A percentile compares a stretch with the other conserved stretches of the same genome.
Conservation (phyloP, 2,888 invertebrate genomes). For the Desoria tigrina region DNA sequence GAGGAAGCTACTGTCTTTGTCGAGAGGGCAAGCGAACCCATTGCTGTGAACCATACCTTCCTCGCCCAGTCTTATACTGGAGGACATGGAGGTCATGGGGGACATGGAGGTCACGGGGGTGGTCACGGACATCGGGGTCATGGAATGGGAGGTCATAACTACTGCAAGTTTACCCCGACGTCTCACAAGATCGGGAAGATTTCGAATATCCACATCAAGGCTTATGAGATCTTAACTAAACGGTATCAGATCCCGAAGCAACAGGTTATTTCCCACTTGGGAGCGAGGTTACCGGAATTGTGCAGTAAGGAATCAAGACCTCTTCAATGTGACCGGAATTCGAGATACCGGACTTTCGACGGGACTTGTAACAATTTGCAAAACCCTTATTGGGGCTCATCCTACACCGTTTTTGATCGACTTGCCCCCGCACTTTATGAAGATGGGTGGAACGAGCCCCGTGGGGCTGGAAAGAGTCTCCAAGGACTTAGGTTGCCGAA, state of each 20-base stretch:
- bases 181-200: constrained; percentile 50
- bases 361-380: constrained; percentile 48
- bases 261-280: constrained; percentile 34
- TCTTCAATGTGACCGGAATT: constrained; percentile 37
- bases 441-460: constrained; percentile 51
- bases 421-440: constrained; percentile 51
- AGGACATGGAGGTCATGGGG: constrained; percentile 16
- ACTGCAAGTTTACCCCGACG: constrained; percentile 52
- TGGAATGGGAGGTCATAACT: constrained; percentile 48
- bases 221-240: constrained; percentile 51
- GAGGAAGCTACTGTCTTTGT: constrained; percentile 13
- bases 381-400: constrained; percentile 47
- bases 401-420: constrained; percentile 50
- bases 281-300: constrained; percentile 38
- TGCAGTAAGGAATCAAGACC: constrained; percentile 41
- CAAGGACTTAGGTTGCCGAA: constrained; percentile 48
- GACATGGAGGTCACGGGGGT: constrained; percentile 19
- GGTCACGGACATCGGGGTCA: constrained; percentile 31
- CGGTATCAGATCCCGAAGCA: constrained; percentile 41
- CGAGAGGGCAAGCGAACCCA: constrained; percentile 8
- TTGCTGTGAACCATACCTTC: constrained; percentile 12
- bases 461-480: constrained; percentile 50
- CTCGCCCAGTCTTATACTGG: constrained; percentile 15
- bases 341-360: constrained; percentile 42
- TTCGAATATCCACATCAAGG: constrained; percentile 49